Conservation (phyloP, 2,797 vertebrate species). For the Corythornis leucogaster region DNA sequence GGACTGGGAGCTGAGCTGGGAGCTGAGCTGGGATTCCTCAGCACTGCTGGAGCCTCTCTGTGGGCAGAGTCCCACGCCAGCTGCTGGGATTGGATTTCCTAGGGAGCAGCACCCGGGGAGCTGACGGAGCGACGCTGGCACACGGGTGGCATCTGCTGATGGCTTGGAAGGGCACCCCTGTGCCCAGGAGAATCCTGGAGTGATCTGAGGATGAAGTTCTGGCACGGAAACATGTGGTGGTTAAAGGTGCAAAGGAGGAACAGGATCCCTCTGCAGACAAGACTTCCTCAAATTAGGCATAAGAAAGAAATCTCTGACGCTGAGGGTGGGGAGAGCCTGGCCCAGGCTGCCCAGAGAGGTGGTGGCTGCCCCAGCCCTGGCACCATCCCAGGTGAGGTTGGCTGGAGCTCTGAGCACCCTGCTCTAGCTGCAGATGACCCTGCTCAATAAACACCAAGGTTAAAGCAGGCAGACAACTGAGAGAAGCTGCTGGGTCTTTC, state of each 20-base stretch:
- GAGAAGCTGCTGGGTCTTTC: not conserved
- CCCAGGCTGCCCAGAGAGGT: not conserved
- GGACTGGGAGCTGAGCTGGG: not conserved
- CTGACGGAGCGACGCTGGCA: fast-evolving
- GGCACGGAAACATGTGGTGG: not conserved
- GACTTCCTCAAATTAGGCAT: not conserved
- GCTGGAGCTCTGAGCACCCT: not conserved
- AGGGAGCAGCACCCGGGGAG: not conserved
- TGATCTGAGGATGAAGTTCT: not conserved
- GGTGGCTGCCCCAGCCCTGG: not conserved
- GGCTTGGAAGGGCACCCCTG: not conserved
- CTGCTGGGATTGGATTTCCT: not conserved
- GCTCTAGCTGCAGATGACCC: not conserved
- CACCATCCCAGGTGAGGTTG: not conserved
- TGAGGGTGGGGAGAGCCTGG: not conserved
- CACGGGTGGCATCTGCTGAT: not conserved
- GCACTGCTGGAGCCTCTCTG: not conserved
- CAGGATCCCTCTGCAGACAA: not conserved
- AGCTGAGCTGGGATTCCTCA: not conserved
- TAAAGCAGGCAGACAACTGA: not conserved
- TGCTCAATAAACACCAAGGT: not conserved
- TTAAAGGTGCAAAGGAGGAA: not conserved
- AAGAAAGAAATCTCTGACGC: not conserved
- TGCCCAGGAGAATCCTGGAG: not conserved
- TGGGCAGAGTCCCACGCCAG: not conserved